phyloP scores from a whole-genome alignment of 2,888 invertebrate species.

The Tenodera sinensis region DNA sequence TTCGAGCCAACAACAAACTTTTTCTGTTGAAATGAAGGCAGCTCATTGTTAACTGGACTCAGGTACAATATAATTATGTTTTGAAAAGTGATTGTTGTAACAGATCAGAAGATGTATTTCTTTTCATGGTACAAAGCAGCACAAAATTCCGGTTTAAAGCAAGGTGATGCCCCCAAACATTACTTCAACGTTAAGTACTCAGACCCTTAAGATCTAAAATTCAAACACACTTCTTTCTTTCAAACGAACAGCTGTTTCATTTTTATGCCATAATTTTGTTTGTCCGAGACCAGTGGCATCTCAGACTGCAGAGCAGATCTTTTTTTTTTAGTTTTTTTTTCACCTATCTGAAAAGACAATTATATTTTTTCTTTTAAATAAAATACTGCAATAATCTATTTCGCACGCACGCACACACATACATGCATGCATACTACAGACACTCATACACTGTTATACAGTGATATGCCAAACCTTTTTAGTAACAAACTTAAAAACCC shows the following conservation, averaged over 20 bases:
- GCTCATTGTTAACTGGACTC: neutral
- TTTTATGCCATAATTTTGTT: neutral
- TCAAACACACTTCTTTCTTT: slow-evolving; percentile 17
- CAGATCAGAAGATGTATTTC: neutral
- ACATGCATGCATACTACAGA: slow-evolving; percentile 9
- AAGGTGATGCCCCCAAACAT: slow-evolving; percentile 23
- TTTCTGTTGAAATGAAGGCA: neutral
- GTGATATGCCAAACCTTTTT: slow-evolving; percentile 26
- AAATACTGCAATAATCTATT: slow-evolving; percentile 23
- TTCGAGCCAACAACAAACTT: neutral
- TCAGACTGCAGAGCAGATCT: neutral
- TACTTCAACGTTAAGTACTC: neutral
- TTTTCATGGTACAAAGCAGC: neutral
- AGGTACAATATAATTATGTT: neutral
- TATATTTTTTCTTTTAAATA: slow-evolving; percentile 20
- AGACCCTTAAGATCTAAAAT: slow-evolving; percentile 4
- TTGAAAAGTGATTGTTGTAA: neutral
- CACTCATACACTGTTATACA: slow-evolving; percentile 24
- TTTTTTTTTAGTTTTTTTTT: neutral
- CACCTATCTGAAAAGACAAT: slow-evolving; percentile 1
- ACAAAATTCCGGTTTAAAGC: neutral
- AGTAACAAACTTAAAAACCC: slow-evolving; percentile 29
- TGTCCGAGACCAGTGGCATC: neutral
- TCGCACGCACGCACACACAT: slow-evolving; percentile 19
- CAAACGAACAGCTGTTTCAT: neutral